Evolutionary conservation across 2,888 invertebrate genomes (phyloP).

Genomic region (Diadegma fenestrale): DNA sequence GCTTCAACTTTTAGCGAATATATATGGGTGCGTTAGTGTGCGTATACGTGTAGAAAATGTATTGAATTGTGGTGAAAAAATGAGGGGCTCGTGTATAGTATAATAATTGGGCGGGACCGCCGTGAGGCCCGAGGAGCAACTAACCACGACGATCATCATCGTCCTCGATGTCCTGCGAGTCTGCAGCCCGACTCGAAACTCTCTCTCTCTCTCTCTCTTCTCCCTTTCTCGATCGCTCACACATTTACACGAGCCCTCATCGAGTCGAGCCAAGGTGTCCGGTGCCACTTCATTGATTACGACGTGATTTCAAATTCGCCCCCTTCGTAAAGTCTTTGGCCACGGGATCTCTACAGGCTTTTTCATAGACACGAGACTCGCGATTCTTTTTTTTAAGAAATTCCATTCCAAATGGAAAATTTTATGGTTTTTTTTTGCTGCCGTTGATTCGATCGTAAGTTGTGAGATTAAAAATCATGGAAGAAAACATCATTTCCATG

Average conservation of each 20-base stretch:
- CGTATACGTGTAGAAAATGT: conserved; percentile 18
- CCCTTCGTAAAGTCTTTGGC: conserved; percentile 66
- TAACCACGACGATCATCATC: conserved; percentile 56
- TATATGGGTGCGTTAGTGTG: not conserved
- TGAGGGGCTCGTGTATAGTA: conserved; percentile 53
- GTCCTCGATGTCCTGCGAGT: not conserved
- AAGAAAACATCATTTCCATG: not conserved
- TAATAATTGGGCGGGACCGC: conserved; percentile 67
- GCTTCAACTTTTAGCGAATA: conserved; percentile 26
- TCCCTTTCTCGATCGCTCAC: conserved; percentile 34
- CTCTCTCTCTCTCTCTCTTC: conserved; percentile 5
- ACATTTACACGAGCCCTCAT: conserved; percentile 52
- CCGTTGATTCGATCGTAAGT: not conserved
- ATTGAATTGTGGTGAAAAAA: conserved; percentile 33
- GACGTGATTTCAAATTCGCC: conserved; percentile 73
- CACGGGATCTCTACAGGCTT: conserved; percentile 59
- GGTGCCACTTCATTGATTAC: conserved; percentile 76
- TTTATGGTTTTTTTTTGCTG: not conserved
- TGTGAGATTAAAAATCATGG: not conserved
- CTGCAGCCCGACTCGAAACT: conserved; percentile 1
- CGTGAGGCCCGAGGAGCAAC: conserved; percentile 49
- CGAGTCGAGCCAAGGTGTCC: conserved; percentile 66
- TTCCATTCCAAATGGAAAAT: not conserved
- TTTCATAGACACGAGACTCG: conserved; percentile 46
- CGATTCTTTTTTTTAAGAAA: too few relatives aligned